Conservation (phyloP, 2,888 invertebrate genomes). For the Caenorhabditis wallacei region DNA sequence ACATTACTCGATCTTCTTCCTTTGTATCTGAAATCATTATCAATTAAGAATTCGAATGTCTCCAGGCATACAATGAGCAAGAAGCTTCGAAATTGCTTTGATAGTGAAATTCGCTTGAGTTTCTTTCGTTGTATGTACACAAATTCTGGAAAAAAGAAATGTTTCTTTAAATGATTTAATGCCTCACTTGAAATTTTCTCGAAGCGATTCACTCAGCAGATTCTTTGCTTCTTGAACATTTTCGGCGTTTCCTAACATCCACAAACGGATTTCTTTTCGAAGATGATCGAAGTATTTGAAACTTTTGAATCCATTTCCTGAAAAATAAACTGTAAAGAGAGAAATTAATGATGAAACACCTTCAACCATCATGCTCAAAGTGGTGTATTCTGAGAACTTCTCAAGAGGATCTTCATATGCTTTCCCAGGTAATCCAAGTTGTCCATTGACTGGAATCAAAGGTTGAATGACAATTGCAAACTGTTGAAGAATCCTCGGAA, state of each 20-base stretch:
- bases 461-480: constrained; percentile 46
- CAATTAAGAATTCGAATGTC: not conserved
- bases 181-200: constrained; percentile 33
- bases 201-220: constrained; percentile 28
- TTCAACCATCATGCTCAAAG: constrained; percentile 20
- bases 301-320: constrained; percentile 45
- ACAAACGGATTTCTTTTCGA: constrained; percentile 35
- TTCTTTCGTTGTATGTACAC: constrained; percentile 30
- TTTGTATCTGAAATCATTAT: constrained; percentile 15
- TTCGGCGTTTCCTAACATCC: constrained; percentile 56
- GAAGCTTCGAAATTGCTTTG: constrained; percentile 6
- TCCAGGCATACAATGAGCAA: constrained; percentile 18
- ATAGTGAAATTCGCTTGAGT: constrained; percentile 15
- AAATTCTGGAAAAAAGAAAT: constrained; percentile 2
- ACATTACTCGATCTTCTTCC: constrained; percentile 14
- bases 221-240: constrained; percentile 31
- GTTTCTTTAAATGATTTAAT: not conserved
- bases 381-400: constrained; percentile 22
- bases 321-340: not conserved
- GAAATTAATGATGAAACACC: not conserved
- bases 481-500: constrained; percentile 38
- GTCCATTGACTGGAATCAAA: constrained; percentile 17
- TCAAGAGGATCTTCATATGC: constrained; percentile 31
- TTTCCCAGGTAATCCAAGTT: constrained; percentile 1
- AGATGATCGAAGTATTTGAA: constrained; percentile 48